These are phyloP conservation scores for Globodera ellingtonae DNA, from an alignment of 1,140 invertebrate genomes.

Conservation along the genomic window DNA sequence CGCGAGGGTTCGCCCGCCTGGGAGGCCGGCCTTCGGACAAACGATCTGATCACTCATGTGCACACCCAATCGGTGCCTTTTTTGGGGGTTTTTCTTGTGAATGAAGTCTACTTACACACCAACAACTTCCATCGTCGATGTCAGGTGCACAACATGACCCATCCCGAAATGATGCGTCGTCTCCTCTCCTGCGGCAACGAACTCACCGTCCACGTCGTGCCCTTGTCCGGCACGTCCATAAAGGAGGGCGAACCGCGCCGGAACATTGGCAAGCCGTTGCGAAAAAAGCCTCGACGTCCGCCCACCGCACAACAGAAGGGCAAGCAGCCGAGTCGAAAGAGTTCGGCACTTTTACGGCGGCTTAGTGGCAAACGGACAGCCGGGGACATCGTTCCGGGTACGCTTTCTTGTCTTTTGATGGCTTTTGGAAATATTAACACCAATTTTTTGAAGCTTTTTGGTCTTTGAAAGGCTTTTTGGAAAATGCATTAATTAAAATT, in stretches of 20 bases:
- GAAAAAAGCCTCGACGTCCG: slow-evolving; percentile 46
- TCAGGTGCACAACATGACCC: slow-evolving; percentile 61
- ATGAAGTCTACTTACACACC: slow-evolving; percentile 58
- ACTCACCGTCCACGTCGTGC: slow-evolving; percentile 55
- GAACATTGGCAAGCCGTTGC: slow-evolving; percentile 52
- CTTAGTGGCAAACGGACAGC: slow-evolving; percentile 59
- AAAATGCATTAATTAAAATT: too few relatives aligned
- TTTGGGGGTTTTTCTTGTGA: neutral
- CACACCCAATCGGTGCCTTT: slow-evolving; percentile 53
- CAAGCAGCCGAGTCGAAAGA: slow-evolving; percentile 38
- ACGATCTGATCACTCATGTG: slow-evolving; percentile 63
- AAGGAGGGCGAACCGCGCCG: slow-evolving; percentile 58
- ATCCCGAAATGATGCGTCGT: slow-evolving; percentile 64
- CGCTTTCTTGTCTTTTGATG: too few relatives aligned
- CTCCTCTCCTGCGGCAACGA: slow-evolving; percentile 60
- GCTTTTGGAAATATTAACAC: too few relatives aligned
- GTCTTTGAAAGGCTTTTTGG: too few relatives aligned
- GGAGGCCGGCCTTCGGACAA: slow-evolving; percentile 56
- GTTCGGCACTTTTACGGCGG: slow-evolving; percentile 53
- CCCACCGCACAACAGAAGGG: slow-evolving; percentile 11
- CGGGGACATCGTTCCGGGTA: slow-evolving; percentile 58
- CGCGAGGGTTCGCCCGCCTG: slow-evolving; percentile 56
- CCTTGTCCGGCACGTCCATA: slow-evolving; percentile 55
- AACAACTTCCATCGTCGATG: slow-evolving; percentile 25
- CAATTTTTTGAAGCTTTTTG: too few relatives aligned